phyloP scores from a whole-genome alignment of 2,113 vertebrate species.

The Lepisosteus oculatus region DNA sequence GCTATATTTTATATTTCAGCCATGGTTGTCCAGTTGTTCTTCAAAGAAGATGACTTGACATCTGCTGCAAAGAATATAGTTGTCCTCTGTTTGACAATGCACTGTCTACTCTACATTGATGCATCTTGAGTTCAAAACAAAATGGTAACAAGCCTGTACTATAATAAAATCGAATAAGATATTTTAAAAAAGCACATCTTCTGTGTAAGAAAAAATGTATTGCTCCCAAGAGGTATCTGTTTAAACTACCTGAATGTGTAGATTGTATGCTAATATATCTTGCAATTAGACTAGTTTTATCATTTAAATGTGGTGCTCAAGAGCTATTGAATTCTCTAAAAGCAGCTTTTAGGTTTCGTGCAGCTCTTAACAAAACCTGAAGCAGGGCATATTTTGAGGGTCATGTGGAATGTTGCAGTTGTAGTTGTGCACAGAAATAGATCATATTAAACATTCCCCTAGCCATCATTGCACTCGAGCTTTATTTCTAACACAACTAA shows the following conservation, averaged over 20 bases:
- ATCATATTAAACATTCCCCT: conserved; percentile 73
- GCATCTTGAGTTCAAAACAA: conserved; percentile 66
- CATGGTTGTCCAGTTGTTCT: conserved; percentile 61
- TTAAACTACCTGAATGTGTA: background rate
- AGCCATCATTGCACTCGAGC: conserved; percentile 73
- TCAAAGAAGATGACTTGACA: conserved; percentile 59
- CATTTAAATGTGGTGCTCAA: background rate
- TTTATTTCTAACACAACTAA: conserved; percentile 73
- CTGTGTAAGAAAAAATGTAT: background rate
- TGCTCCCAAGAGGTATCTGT: background rate
- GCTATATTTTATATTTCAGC: conserved; percentile 62
- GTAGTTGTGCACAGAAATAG: conserved; percentile 55
- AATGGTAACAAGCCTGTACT: conserved; percentile 47
- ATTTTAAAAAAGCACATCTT: conserved; percentile 39
- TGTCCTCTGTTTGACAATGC: conserved; percentile 65
- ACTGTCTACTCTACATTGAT: conserved; percentile 59
- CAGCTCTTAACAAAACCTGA: conserved; percentile 17
- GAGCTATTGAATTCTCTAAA: background rate
- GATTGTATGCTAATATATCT: conserved; percentile 38
- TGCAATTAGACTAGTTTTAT: conserved; percentile 50
- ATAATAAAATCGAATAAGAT: conserved; percentile 63
- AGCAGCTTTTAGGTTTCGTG: conserved; percentile 7
- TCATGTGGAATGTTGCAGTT: conserved; percentile 49
- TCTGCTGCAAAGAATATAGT: conserved; percentile 59
- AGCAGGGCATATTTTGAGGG: conserved; percentile 6